Conservation (phyloP, 2,797 vertebrate genomes). For the Alca torda region DNA sequence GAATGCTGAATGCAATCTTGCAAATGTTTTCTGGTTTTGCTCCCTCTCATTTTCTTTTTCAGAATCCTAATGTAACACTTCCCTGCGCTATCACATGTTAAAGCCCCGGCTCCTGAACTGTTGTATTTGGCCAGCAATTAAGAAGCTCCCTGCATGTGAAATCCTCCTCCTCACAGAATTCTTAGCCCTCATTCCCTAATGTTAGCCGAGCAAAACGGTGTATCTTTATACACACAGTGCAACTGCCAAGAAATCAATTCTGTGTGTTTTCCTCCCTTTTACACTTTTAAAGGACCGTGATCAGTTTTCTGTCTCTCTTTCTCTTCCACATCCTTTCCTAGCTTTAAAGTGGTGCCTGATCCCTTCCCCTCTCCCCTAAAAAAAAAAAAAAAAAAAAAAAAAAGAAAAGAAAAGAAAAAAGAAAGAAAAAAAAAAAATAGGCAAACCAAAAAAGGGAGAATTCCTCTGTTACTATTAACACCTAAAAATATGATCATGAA, state of each 20-base stretch:
- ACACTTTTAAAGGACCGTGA: slow-evolving; percentile 27
- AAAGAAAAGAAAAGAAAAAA: not conserved
- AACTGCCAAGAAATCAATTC: slow-evolving; percentile 42
- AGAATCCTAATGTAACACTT: slow-evolving; percentile 40
- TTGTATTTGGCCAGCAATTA: slow-evolving; percentile 52
- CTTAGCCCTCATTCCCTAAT: slow-evolving; percentile 2
- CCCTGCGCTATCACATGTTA: not conserved
- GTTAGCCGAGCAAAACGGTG: slow-evolving; percentile 9
- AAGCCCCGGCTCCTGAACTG: not conserved
- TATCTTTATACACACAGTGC: slow-evolving; percentile 31
- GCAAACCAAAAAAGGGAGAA: slow-evolving; percentile 57
- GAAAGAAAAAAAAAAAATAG: not conserved
- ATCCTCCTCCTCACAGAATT: slow-evolving; percentile 18
- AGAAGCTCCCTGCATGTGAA: slow-evolving; percentile 24
- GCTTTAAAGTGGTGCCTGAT: slow-evolving; percentile 28
- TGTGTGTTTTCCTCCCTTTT: slow-evolving; percentile 32
- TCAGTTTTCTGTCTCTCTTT: slow-evolving; percentile 12
- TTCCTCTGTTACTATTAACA: slow-evolving; percentile 67
- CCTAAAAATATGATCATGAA: slow-evolving; percentile 76
- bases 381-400: not conserved
- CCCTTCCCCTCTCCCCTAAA: not conserved
- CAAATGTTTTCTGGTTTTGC: slow-evolving; percentile 39
- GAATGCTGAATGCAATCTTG: slow-evolving; percentile 21
- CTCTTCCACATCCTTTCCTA: not conserved
- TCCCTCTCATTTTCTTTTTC: slow-evolving; percentile 32